Evolutionary conservation across 2,113 vertebrate species (phyloP).

Genomic region (Lamprologus callipterus): DNA sequence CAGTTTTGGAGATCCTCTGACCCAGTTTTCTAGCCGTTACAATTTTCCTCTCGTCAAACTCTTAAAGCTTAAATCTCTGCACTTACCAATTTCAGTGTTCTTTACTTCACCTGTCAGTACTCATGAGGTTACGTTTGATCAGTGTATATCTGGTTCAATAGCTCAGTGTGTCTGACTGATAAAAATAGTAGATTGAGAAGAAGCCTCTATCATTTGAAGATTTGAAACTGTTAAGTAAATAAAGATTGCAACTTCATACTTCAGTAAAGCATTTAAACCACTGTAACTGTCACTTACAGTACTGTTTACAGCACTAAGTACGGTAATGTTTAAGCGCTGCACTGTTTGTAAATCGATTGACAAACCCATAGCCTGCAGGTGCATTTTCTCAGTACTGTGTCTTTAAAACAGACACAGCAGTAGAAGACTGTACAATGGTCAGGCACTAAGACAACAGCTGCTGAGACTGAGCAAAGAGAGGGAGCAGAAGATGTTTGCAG

Average conservation of each 20-base stretch:
- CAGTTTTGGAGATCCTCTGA: background rate
- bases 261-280: background rate
- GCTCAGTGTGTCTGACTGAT: background rate
- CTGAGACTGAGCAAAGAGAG: background rate
- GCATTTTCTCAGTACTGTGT: background rate
- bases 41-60: background rate
- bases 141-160: background rate
- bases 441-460: fast-evolving
- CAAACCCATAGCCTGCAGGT: background rate
- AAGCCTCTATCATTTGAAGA: background rate
- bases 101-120: background rate
- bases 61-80: background rate
- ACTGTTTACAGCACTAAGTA: background rate
- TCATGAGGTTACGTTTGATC: background rate
- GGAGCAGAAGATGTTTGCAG: background rate
- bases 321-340: background rate
- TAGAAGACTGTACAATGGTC: background rate
- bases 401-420: background rate
- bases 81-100: background rate
- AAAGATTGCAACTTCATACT: background rate
- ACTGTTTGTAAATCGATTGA: background rate
- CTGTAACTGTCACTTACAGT: background rate
- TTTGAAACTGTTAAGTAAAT: background rate
- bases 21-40: background rate
- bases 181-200: background rate